Evolutionary conservation across 2,888 invertebrate species (phyloP).

Genomic region (Xestia xanthographa): DNA sequence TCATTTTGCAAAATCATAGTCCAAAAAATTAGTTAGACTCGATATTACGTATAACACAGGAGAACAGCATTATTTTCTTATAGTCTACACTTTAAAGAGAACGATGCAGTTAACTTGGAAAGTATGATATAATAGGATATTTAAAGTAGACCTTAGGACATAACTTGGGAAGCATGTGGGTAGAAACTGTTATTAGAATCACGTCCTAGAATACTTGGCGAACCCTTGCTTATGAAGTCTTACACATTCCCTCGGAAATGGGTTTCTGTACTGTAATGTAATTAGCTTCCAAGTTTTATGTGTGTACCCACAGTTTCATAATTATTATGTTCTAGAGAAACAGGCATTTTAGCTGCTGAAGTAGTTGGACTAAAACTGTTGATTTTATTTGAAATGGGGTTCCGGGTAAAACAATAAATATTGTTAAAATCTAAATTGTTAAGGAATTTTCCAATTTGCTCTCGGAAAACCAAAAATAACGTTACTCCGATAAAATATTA

Average conservation of each 20-base stretch:
- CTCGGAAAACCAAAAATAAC: neutral
- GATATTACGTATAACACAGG: neutral
- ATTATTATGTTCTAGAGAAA: constrained; percentile 13
- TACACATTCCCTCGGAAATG: constrained; percentile 51
- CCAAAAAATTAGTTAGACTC: neutral
- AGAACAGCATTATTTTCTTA: neutral
- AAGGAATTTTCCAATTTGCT: fast-evolving
- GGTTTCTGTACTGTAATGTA: constrained; percentile 57
- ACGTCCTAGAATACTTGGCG: constrained; percentile 47
- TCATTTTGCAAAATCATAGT: neutral
- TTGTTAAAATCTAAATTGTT: neutral
- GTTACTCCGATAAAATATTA: neutral
- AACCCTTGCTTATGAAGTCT: constrained; percentile 61
- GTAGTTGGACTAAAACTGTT: neutral
- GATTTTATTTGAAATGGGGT: neutral
- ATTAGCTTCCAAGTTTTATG: constrained; percentile 51
- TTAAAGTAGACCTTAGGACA: constrained; percentile 27
- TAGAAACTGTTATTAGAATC: constrained; percentile 46
- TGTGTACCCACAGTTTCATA: constrained; percentile 19
- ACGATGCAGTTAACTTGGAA: neutral
- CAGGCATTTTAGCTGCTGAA: neutral
- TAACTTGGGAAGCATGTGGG: constrained; percentile 11
- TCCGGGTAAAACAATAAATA: neutral
- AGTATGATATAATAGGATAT: constrained; percentile 15
- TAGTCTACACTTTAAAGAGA: neutral